Percentiles rank a stretch among this genome's conserved stretches.
Evolutionary conservation across 2,113 vertebrate genomes (phyloP).

Genomic region (Archocentrus centrarchus): DNA sequence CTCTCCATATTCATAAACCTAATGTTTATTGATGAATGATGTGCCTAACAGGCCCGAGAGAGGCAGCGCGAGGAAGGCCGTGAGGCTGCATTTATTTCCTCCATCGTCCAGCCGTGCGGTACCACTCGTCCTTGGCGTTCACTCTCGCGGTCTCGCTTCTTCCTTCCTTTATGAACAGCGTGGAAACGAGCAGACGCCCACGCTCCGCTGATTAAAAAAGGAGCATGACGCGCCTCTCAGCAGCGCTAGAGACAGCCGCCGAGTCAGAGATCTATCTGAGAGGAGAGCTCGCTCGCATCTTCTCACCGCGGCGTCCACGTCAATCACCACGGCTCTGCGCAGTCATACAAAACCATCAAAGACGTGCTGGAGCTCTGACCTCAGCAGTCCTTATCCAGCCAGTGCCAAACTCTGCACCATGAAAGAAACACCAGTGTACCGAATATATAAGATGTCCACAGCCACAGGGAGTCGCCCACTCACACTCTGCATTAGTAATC

Average conservation of each 20-base stretch:
- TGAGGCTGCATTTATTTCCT: constrained; percentile 2
- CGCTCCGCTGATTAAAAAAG: neutral
- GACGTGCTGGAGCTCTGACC: too few species aligned
- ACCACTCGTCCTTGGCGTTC: neutral
- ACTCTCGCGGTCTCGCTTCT: neutral
- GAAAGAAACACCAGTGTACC: too few species aligned
- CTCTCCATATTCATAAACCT: constrained; percentile 17
- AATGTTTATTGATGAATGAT: constrained; percentile 19
- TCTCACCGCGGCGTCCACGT: too few species aligned
- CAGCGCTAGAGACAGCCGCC: neutral
- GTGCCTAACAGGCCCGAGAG: neutral
- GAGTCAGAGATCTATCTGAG: neutral
- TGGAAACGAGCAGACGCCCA: constrained; percentile 40
- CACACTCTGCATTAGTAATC: too few species aligned
- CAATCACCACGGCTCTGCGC: too few species aligned
- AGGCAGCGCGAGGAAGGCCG: neutral
- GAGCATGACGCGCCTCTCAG: neutral
- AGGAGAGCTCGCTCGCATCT: too few species aligned
- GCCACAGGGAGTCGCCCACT: neutral
- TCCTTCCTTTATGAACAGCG: neutral
- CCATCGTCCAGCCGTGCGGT: neutral
- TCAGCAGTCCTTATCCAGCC: too few species aligned
- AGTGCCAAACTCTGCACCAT: too few species aligned
- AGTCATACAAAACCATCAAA: too few species aligned
- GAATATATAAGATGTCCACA: neutral